A percentile compares a stretch with the other conserved stretches of the same genome.
Conservation (phyloP, 1,140 invertebrate genomes). For the Microplitis mediator region DNA sequence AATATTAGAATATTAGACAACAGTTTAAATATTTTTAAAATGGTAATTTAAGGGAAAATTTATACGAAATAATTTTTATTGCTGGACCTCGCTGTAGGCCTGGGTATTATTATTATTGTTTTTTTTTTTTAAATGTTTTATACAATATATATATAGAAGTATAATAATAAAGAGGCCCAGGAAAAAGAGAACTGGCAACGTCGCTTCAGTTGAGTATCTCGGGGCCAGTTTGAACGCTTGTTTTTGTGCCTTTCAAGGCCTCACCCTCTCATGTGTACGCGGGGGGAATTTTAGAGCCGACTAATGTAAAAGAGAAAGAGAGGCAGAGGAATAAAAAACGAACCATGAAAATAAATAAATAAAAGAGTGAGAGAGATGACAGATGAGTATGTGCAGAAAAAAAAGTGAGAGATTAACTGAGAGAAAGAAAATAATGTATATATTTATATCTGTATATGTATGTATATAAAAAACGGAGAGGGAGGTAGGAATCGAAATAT, state of each 20-base stretch:
- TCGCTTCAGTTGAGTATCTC: slow-evolving; percentile 10
- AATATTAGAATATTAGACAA: too few relatives aligned
- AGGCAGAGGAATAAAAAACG: too few relatives aligned
- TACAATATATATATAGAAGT: not conserved
- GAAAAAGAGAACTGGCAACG: slow-evolving; percentile 19
- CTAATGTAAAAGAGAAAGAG: slow-evolving; percentile 3
- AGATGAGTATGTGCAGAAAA: not conserved
- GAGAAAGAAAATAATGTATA: too few relatives aligned
- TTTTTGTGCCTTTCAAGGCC: slow-evolving; percentile 50
- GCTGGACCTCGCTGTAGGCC: not conserved
- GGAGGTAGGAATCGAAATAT: slow-evolving; percentile 38
- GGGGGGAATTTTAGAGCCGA: slow-evolving; percentile 13
- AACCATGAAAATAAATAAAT: not conserved
- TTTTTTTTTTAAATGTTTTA: too few relatives aligned
- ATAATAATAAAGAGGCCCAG: not conserved
- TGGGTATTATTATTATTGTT: too few relatives aligned
- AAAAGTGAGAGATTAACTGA: slow-evolving; percentile 21
- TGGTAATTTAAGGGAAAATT: not conserved
- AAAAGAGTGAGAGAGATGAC: not conserved
- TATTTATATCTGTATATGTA: too few relatives aligned
- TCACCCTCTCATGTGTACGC: slow-evolving; percentile 37
- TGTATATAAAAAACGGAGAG: not conserved
- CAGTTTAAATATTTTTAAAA: too few relatives aligned
- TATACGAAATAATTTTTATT: slow-evolving; percentile 15
- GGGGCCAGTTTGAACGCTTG: slow-evolving; percentile 34